Base-by-base conservation (phyloP, 2,797 vertebrate genomes). In the Pangasius larnaudii region DNA sequence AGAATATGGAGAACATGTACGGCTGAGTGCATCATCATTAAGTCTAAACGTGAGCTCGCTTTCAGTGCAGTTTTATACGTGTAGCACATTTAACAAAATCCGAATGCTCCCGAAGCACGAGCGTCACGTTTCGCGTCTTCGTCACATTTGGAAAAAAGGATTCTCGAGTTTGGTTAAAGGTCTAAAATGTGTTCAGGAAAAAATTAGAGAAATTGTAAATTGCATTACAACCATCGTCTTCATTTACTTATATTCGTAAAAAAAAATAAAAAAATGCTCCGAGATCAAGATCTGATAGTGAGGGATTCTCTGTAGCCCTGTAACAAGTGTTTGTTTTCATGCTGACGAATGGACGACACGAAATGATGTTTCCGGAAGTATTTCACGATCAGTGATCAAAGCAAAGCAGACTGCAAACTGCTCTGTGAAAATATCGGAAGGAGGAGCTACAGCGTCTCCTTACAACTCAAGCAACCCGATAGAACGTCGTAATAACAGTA, bases 1-100 rank as follows among this genome's bases (percentile, higher is more conserved):
- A 75, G 77, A 6, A n/a, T 30, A 56, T 63, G 84, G 49, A 33
- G 5, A 36, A 36, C 2, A 51, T 9, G 59, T 24, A 39, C 6
- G 61, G 16, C 89, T 91, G 90, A 93, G 92, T 90, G 69, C 67
- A 77, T 58, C 53, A 80, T 36, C 0, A 24, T 30, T 6, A 69
- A 33, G 65, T 69, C 30, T 33, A 33, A 67, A 67, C 42, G 6
- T 46, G 42, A 46, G 42, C 39, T 42, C 4, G 39, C 39, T 42
- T 42, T 42, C 4, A 9, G 1, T 63, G 59, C 9, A 30, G 11
- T 67, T 67, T 67, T 30, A 33, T 67, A 16, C 3, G 13, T 16
- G 1, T 22, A 3, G 18, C 69, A 72, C 2, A 3, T 72, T 39
- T 42, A 39, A 24, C 8, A 10, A 72, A 72, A 30, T 6, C n/a